Evolutionary conservation across 2,113 vertebrate genomes (phyloP), one percentile per base, ranked within the genome.

Genomic region (Sphaerodactylus townsendi): DNA sequence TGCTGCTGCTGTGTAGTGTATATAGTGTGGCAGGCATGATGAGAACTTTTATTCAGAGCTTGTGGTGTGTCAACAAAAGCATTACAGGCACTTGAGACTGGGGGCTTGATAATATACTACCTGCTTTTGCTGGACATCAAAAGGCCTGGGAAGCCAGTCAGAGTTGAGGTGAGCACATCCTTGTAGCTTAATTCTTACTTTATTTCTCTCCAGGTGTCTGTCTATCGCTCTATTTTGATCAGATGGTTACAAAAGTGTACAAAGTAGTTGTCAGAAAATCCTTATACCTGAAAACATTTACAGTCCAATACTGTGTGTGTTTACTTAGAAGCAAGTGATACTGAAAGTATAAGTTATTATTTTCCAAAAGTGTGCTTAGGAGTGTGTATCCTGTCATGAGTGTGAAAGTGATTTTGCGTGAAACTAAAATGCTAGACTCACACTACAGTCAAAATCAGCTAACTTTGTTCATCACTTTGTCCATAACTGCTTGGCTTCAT

Each of bases 1-100:
- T 88, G 88, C 92, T n/a, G 48, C 84, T 88, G 83, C 35, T 72
- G 85, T 87, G 86, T 87, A 82, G 39, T 89, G 48, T 80, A 65
- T 90, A 56, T 28, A 62, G 59, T 85, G 68, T 77, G 28, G 39
- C n/a, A 86, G 78, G 87, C 25, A 0, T 69, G 74, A 73, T 92
- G 65, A 89, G 81, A 92, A 77, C 83, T 23, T 2, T 90, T 37
- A 77, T 78, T 86, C 53, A 50, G 30, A 62, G 64, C 30, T 71
- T 25, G 39, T 72, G 37, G 37, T 6, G 6, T 10, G 44, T 37
- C 19, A 44, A 5, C 70, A 65, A 65, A 41, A 15, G n/a, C 5
- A 50, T 46, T 69, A 68, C 17, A 33, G 19, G 13, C 48, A 76
- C 44, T 80, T 73, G 19, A 13, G 41, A 21, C 17, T 10, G 28